phyloP scores from a whole-genome alignment of 2,113 vertebrate species.

The Corythoichthys intestinalis region DNA sequence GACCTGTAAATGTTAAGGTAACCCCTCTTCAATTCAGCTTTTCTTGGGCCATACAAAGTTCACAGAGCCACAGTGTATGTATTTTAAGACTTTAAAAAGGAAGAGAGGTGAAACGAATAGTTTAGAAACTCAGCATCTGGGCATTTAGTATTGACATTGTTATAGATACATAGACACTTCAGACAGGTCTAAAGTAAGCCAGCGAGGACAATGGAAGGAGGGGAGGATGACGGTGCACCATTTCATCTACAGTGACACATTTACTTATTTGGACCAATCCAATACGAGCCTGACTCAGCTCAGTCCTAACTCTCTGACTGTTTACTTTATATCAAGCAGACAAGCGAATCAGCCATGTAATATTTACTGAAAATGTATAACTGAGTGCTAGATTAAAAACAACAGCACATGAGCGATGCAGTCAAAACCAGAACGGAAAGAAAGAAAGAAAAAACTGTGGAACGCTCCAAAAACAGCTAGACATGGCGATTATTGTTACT shows the following conservation, averaged over 20 bases:
- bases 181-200: neutral
- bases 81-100: neutral
- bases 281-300: neutral
- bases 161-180: neutral
- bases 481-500: conserved; percentile 39
- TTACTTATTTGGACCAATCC: conserved; percentile 36
- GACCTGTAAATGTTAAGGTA: neutral
- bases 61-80: neutral
- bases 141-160: conserved; percentile 47
- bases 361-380: neutral
- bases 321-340: conserved; percentile 10
- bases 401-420: conserved; percentile 10
- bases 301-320: conserved; percentile 5
- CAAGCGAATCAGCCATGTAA: neutral
- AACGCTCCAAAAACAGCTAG: conserved; percentile 27
- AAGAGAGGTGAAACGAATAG: neutral
- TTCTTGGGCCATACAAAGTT: neutral
- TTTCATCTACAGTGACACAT: conserved; percentile 45
- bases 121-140: neutral
- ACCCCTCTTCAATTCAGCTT: neutral
- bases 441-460: conserved; percentile 29
- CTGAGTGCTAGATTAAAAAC: conserved; percentile 25
- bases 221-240: conserved; percentile 58
- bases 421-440: conserved; percentile 7
- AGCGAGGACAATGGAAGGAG: conserved; percentile 15